These are phyloP conservation scores for Heliangelus exortis DNA, from an alignment of 2,797 vertebrate genomes.

Conservation along the genomic window DNA sequence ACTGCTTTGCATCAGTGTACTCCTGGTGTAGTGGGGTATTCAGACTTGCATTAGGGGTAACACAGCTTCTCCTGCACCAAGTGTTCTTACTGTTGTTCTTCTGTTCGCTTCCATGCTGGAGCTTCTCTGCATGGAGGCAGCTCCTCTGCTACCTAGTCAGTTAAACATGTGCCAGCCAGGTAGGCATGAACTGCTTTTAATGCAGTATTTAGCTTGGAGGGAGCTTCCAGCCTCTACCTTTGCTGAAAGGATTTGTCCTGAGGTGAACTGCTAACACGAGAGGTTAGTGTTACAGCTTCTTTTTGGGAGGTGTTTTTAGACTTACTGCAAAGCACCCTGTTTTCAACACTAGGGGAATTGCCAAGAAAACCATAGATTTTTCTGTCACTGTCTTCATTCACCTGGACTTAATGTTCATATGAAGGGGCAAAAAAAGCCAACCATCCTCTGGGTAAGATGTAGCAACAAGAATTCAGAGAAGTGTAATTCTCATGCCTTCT, in stretches of 20 bases:
- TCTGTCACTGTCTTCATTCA: background rate
- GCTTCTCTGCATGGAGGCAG: background rate
- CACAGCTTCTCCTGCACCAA: background rate
- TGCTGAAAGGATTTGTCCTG: background rate
- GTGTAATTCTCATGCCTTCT: background rate
- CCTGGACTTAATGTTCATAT: background rate
- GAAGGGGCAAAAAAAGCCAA: background rate
- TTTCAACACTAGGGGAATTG: background rate
- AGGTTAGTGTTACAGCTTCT: background rate
- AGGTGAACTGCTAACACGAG: background rate
- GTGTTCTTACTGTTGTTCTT: background rate
- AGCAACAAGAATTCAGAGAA: background rate
- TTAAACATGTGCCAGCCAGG: background rate
- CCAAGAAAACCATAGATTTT: background rate
- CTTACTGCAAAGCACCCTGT: background rate
- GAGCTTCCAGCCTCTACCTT: background rate
- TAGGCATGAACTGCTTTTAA: background rate
- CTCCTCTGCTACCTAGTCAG: background rate
- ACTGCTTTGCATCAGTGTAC: accelerated
- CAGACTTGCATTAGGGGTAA: background rate
- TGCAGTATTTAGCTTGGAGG: background rate
- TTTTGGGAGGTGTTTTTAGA: background rate
- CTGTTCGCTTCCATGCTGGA: background rate
- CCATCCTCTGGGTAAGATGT: background rate
- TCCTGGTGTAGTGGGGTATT: background rate